These are phyloP conservation scores for Echinometra lucunter DNA, from an alignment of 53 echinoderm and acorn worm species.

Conservation along the genomic window DNA sequence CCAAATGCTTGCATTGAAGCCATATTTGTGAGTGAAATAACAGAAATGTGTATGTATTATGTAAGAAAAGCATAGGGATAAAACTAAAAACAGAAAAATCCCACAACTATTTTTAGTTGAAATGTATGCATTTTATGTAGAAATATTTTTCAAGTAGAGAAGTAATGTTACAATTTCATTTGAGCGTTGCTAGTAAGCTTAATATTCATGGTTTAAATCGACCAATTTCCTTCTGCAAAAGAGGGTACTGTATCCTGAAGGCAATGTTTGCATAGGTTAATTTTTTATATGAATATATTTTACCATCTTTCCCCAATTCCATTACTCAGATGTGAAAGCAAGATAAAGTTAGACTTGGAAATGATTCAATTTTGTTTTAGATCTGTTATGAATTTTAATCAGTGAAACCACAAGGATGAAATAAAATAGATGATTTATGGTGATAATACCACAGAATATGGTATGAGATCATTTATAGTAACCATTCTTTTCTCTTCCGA, in stretches of 20 bases:
- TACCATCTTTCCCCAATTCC: not conserved
- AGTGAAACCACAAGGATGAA: not conserved
- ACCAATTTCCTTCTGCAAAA: not conserved
- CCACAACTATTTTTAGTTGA: not conserved
- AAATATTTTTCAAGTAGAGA: not conserved
- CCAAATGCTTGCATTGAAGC: not conserved
- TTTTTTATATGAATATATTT: not conserved
- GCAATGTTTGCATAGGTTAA: not conserved
- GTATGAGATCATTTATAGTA: not conserved
- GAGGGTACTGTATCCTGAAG: not conserved
- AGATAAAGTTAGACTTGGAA: not conserved
- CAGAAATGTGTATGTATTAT: conserved; percentile 16
- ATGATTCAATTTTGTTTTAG: not conserved
- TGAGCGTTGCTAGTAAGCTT: not conserved
- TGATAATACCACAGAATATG: not conserved
- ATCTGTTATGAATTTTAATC: not conserved
- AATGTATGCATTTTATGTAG: not conserved
- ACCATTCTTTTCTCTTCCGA: not conserved
- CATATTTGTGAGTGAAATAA: not conserved
- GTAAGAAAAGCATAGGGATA: not conserved
- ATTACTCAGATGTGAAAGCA: not conserved
- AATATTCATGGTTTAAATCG: not conserved
- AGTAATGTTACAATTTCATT: not conserved
- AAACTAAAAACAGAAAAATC: not conserved
- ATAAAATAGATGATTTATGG: not conserved